phyloP scores from a whole-genome alignment of 2,888 invertebrate species.

The Dryadula phaetusa region DNA sequence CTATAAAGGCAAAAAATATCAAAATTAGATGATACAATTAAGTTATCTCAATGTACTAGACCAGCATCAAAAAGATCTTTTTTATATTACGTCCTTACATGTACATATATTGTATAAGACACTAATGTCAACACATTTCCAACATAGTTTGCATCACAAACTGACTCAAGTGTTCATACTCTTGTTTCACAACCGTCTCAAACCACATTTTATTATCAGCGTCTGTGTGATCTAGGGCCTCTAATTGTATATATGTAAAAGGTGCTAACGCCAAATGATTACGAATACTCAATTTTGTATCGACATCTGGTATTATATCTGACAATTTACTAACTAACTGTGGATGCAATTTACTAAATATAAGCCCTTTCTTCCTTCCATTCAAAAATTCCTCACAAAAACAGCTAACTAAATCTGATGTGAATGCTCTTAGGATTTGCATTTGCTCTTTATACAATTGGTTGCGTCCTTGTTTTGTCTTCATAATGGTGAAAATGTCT shows the following conservation, averaged over 20 bases:
- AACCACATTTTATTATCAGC: constrained; percentile 63
- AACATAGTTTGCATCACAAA: constrained; percentile 62
- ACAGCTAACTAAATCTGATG: constrained; percentile 67
- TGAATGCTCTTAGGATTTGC: constrained; percentile 58
- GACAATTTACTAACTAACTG: constrained; percentile 62
- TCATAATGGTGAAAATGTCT: constrained; percentile 57
- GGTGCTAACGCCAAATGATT: constrained; percentile 72
- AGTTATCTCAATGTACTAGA: too few species aligned
- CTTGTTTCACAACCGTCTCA: constrained; percentile 56
- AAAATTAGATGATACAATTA: too few species aligned
- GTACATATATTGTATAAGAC: not conserved
- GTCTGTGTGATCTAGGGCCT: constrained; percentile 53
- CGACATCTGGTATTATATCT: constrained; percentile 61
- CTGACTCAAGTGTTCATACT: constrained; percentile 58
- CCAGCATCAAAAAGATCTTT: too few species aligned
- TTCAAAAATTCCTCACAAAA: constrained; percentile 66
- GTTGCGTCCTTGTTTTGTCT: constrained; percentile 52
- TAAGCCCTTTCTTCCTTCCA: constrained; percentile 56
- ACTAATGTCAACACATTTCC: constrained; percentile 42
- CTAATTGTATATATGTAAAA: constrained; percentile 60
- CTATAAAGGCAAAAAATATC: too few species aligned
- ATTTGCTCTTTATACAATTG: constrained; percentile 54
- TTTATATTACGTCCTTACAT: not conserved
- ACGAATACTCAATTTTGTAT: constrained; percentile 63
- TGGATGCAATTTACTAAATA: constrained; percentile 64